Evolutionary conservation across 23 tunicate genomes (phyloP), one percentile per base, ranked within the genome.

Genomic region (Corella eumyota): DNA sequence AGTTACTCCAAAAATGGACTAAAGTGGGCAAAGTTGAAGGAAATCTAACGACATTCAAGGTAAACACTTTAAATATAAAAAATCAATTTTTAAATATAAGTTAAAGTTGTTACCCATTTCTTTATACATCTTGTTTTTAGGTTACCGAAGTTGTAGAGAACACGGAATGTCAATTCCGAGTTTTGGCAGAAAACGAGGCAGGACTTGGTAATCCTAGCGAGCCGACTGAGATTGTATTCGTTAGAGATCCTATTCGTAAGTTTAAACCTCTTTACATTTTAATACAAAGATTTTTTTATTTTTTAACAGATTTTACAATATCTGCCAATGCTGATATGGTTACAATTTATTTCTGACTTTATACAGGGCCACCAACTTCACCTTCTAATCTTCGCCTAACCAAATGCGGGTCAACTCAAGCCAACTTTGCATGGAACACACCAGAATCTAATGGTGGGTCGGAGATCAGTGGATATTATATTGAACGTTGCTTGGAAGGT

Each of bases 101-200:
- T n/a, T n/a, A n/a, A n/a, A n/a, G n/a, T n/a, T n/a, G n/a, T n/a
- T n/a, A n/a, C n/a, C n/a, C n/a, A n/a, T n/a, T n/a, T n/a, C n/a
- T n/a, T n/a, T n/a, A n/a, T n/a, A 52, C 24, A 6, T 6, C 7
- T 13, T 52, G 23, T 24, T 1, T 25, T 0, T 62, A 79, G 90
- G 68, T 70, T 17, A 74, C 68, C 4, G 83, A 70, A 30, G 79
- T 90, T 70, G 81, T 74, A 36, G 91, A 90, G 51, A 80, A 80
- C 56, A 75, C 91, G 1, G 88, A 81, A 70, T 90, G 78, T 27
- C 88, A 76, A 51, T 92, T 92, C 60, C 69, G 86, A 9, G 85
- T 92, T 0, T 38, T 73, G 57, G 98, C 93, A 38, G 85, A 71
- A 38, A 92, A 92, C 62, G 98, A 92, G 55, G 98, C 93, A 38